phyloP scores from a whole-genome alignment of 2,888 invertebrate genomes.

The Boloria selene region DNA sequence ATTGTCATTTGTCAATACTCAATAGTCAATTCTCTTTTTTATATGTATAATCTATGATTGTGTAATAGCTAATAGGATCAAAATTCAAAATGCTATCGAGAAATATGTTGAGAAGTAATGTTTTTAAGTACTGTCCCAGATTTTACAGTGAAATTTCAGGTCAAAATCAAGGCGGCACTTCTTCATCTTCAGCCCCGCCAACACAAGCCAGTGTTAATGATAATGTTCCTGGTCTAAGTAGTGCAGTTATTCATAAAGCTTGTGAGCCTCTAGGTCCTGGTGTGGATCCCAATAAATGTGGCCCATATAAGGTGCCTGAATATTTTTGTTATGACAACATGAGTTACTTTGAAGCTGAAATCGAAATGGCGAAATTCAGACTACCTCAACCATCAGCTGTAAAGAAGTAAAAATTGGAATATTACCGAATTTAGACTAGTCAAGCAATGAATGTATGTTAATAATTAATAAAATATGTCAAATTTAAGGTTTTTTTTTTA shows the following conservation, averaged over 20 bases:
- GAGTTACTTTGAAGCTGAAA: conserved; percentile 92
- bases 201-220: conserved; percentile 46
- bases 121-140: conserved; percentile 45
- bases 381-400: conserved; percentile 89
- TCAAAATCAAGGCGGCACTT: conserved; percentile 44
- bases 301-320: conserved; percentile 92
- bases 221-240: conserved; percentile 86
- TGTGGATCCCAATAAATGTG: conserved; percentile 84
- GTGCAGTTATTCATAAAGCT: conserved; percentile 79
- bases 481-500: not conserved
- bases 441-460: conserved; percentile 3
- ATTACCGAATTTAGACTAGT: not conserved
- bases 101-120: conserved; percentile 41
- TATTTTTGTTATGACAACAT: conserved; percentile 90
- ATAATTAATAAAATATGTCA: not conserved
- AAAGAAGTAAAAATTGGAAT: conserved; percentile 53
- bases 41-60: no score
- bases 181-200: conserved; percentile 44
- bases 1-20: no score
- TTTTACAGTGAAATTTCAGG: conserved; percentile 55
- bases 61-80: conserved; percentile 51
- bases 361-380: conserved; percentile 91
- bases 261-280: conserved; percentile 86
- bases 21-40: no score
- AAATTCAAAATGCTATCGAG: conserved; percentile 46